Evolutionary conservation across 2,888 invertebrate species (phyloP).

Genomic region (Apeira syringaria): DNA sequence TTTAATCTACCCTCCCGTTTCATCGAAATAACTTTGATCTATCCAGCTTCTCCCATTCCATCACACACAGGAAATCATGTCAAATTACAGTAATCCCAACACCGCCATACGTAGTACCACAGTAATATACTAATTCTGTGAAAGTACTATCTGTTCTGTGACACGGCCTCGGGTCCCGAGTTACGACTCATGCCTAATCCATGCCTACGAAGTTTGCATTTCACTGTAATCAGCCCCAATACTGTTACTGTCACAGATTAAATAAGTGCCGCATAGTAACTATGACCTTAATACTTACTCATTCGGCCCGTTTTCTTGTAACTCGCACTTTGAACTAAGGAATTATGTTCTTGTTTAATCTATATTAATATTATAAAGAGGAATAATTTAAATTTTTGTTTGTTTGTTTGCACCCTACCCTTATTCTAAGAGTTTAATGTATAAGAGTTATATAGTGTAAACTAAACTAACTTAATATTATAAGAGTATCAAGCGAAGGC

Average conservation of each 20-base stretch:
- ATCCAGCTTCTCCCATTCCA: conserved; percentile 3
- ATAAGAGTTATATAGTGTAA: too few species aligned
- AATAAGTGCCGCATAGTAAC: neutral
- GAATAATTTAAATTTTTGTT: too few species aligned
- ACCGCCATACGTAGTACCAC: neutral
- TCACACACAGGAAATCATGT: conserved; percentile 7
- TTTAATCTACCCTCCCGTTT: too few species aligned
- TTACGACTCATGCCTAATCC: conserved; percentile 36
- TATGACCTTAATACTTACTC: conserved; percentile 15
- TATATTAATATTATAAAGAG: too few species aligned
- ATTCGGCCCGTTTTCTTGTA: conserved; percentile 20
- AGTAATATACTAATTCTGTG: too few species aligned
- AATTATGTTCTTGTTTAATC: conserved; percentile 19
- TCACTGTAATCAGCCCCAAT: conserved; percentile 28
- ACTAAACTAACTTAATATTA: too few species aligned
- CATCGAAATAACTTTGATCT: conserved; percentile 1
- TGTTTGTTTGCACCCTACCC: too few species aligned
- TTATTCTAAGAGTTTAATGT: too few species aligned
- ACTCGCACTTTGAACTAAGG: conserved; percentile 20
- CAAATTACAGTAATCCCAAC: conserved; percentile 28
- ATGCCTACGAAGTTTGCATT: conserved; percentile 37
- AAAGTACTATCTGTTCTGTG: neutral
- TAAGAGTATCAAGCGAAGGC: too few species aligned
- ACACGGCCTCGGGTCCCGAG: conserved; percentile 25
- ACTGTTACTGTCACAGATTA: neutral